These are phyloP conservation scores for Pandion haliaetus DNA, from an alignment of 2,113 vertebrate species.

Conservation along the genomic window DNA sequence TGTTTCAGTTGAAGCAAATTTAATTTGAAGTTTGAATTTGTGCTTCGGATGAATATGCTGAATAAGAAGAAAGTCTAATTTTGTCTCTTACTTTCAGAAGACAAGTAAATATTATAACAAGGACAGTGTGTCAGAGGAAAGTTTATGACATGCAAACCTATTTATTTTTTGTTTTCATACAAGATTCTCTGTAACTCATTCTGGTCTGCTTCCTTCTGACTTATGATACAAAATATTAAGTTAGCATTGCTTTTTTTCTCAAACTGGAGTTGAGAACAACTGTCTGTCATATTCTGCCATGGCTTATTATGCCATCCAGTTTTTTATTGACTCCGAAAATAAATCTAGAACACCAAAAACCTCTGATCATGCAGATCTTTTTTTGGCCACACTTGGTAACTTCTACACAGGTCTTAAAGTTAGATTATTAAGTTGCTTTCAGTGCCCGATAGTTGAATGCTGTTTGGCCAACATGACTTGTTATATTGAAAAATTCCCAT, in stretches of 20 bases:
- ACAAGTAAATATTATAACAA: not conserved
- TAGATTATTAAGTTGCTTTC: not conserved
- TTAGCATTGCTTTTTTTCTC: not conserved
- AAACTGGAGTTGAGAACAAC: not conserved
- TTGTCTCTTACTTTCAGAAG: not conserved
- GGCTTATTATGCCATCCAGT: not conserved
- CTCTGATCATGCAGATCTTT: not conserved
- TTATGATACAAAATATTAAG: not conserved
- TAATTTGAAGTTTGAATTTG: not conserved
- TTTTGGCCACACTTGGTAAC: not conserved
- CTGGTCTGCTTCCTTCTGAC: not conserved
- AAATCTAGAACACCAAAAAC: not conserved
- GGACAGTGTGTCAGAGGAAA: not conserved
- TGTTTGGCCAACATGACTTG: not conserved
- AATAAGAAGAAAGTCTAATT: not conserved
- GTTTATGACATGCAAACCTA: not conserved
- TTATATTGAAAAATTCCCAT: not conserved
- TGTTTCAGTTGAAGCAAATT: not conserved
- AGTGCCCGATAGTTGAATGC: not conserved
- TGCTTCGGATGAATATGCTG: not conserved
- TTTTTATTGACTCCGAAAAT: not conserved
- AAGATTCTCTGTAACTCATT: not conserved
- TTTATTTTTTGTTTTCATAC: not conserved
- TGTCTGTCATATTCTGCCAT: not conserved
- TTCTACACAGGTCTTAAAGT: not conserved